A percentile compares a stretch with the other conserved stretches of the same genome.
Evolutionary conservation across 1,140 invertebrate genomes (phyloP).

Genomic region (Drosophila varians): DNA sequence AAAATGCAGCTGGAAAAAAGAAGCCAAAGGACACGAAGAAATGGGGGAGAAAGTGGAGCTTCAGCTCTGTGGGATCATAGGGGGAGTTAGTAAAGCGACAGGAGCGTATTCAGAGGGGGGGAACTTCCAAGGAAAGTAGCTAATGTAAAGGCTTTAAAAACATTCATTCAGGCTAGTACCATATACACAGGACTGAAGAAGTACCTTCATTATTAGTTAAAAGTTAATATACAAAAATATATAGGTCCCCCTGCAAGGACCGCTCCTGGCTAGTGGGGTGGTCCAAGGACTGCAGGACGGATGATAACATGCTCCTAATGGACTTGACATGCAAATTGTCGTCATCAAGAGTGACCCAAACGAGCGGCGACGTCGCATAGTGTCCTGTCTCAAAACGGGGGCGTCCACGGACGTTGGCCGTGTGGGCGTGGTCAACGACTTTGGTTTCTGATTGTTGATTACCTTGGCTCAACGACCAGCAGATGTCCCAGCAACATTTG

Average conservation of each 20-base stretch:
- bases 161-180: too few relatives aligned
- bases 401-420: conserved; percentile 5
- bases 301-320: conserved; percentile 72
- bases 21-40: conserved; percentile 16
- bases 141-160: too few relatives aligned
- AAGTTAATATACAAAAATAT: too few relatives aligned
- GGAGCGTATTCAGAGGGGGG: not conserved
- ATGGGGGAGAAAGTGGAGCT: conserved; percentile 22
- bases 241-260: too few relatives aligned
- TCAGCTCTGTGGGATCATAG: conserved; percentile 3
- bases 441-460: conserved; percentile 66
- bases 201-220: too few relatives aligned
- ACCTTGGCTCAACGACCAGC: conserved; percentile 36
- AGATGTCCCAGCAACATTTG: conserved; percentile 1
- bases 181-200: too few relatives aligned
- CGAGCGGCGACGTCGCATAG: conserved; percentile 37
- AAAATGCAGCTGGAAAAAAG: conserved; percentile 34
- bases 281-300: not conserved
- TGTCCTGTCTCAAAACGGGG: conserved; percentile 1
- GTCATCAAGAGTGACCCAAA: conserved; percentile 63
- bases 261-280: not conserved
- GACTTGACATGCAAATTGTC: conserved; percentile 75
- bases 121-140: too few relatives aligned
- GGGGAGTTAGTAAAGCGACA: not conserved
- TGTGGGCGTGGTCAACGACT: conserved; percentile 33